phyloP scores from a whole-genome alignment of 2,113 vertebrate genomes.

The Axis porcinus region DNA sequence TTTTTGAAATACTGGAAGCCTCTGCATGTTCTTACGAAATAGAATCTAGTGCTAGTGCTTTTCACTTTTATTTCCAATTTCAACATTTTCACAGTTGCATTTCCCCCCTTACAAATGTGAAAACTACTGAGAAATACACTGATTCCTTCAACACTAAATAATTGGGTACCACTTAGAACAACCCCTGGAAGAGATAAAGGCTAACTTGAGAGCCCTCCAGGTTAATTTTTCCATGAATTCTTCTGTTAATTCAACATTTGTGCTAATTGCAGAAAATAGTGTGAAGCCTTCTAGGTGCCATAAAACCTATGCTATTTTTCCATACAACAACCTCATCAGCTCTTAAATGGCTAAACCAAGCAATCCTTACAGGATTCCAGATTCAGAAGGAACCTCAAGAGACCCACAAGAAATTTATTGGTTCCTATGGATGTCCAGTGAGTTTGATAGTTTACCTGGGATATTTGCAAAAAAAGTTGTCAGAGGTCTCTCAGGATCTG shows the following conservation, averaged over 20 bases:
- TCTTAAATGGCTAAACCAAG: conserved; percentile 12
- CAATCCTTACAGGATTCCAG: neutral
- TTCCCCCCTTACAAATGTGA: neutral
- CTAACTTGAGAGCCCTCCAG: neutral
- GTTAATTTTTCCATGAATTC: conserved; percentile 12
- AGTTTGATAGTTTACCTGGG: conserved; percentile 48
- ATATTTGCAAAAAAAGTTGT: conserved; percentile 30
- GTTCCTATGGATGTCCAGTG: neutral
- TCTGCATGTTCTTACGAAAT: neutral
- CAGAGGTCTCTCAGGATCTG: neutral
- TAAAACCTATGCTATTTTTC: conserved; percentile 35
- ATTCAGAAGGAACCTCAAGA: conserved; percentile 6
- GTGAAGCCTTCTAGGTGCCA: neutral
- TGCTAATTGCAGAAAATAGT: conserved; percentile 31
- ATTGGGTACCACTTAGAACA: neutral
- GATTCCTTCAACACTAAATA: neutral
- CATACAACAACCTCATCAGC: neutral
- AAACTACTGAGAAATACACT: neutral
- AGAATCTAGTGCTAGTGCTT: neutral
- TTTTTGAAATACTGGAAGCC: neutral
- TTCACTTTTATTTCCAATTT: neutral
- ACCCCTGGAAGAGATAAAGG: neutral
- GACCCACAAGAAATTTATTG: conserved; percentile 30
- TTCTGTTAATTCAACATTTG: conserved; percentile 37
- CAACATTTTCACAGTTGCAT: neutral